These are phyloP conservation scores for Aurelia sp. DNA, from an alignment of 30 jellyfish, hydroid and myxozoan genomes.

Conservation along the genomic window DNA sequence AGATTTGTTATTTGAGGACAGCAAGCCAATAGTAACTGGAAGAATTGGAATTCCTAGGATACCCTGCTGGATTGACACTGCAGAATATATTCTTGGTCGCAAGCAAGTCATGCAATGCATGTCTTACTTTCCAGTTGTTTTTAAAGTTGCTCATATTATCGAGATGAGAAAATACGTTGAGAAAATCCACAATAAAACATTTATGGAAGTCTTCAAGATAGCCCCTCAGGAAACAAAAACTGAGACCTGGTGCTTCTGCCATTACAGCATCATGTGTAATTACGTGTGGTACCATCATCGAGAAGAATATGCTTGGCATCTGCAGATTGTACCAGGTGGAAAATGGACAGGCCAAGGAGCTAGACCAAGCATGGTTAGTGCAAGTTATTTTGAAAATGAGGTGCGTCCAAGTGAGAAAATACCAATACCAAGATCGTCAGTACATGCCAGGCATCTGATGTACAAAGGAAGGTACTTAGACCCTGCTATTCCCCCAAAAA, in stretches of 20 bases:
- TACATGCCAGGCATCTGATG: no score
- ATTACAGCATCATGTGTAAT: no score
- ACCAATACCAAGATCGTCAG: conserved; percentile 43
- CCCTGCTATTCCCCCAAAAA: no score
- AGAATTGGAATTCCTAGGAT: conserved; percentile 39
- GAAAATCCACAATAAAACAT: no score
- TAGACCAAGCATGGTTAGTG: conserved; percentile 16
- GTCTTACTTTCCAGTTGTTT: conserved; percentile 55
- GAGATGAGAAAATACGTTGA: conserved; percentile 44
- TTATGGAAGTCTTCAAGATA: no score
- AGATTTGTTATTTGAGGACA: conserved; percentile 39
- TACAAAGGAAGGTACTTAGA: conserved; percentile 5
- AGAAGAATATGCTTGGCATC: conserved; percentile 39
- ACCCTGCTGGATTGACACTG: conserved; percentile 40
- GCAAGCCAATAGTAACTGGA: conserved; percentile 54
- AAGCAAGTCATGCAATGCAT: no score
- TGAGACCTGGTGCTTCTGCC: conserved; percentile 24
- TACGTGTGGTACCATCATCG: conserved; percentile 62
- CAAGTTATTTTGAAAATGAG: no score
- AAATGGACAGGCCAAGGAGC: conserved; percentile 26
- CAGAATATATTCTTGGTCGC: conserved; percentile 63
- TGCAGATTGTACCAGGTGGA: conserved; percentile 38
- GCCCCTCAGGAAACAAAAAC: conserved; percentile 18
- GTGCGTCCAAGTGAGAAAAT: conserved; percentile 10
- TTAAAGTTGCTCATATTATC: conserved; percentile 37